These are phyloP conservation scores for Microctenopoma stevenorrisi DNA, from an alignment of 2,797 vertebrate genomes.

Conservation along the genomic window DNA sequence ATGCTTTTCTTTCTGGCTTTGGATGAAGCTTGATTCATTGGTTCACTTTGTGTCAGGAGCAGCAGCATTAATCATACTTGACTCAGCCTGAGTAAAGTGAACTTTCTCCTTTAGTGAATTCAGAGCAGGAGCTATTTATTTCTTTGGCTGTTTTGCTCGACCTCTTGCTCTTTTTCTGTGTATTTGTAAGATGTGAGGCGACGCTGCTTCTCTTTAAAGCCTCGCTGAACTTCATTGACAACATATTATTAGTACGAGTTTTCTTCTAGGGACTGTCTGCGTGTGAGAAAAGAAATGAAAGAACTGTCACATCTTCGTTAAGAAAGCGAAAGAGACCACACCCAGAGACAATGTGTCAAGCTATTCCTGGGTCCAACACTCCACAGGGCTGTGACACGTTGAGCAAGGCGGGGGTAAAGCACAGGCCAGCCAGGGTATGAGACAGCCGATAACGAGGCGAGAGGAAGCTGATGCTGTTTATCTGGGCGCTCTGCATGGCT, in stretches of 20 bases:
- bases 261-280: constrained; percentile 28
- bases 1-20: constrained; percentile 44
- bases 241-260: constrained; percentile 39
- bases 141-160: constrained; percentile 9
- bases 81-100: constrained; percentile 37
- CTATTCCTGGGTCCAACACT: constrained; percentile 72
- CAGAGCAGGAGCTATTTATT: constrained; percentile 21
- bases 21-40: constrained; percentile 54
- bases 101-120: constrained; percentile 19
- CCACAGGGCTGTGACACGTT: constrained; percentile 72
- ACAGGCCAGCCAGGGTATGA: constrained; percentile 68
- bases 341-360: constrained; percentile 53
- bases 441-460: constrained; percentile 79
- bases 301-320: constrained; percentile 28
- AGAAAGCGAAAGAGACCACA: constrained; percentile 17
- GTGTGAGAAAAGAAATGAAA: constrained; percentile 33
- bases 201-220: constrained; percentile 19
- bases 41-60: constrained; percentile 51
- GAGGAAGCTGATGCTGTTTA: constrained; percentile 83
- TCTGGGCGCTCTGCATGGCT: constrained; percentile 73
- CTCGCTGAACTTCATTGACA: constrained; percentile 42
- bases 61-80: constrained; percentile 57
- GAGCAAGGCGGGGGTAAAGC: constrained; percentile 56
- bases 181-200: constrained; percentile 42
- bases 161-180: constrained; percentile 18